Percentiles rank a stretch among this genome's conserved stretches.
phyloP scores from a whole-genome alignment of 2,113 vertebrate genomes.

The Panthera leo region DNA sequence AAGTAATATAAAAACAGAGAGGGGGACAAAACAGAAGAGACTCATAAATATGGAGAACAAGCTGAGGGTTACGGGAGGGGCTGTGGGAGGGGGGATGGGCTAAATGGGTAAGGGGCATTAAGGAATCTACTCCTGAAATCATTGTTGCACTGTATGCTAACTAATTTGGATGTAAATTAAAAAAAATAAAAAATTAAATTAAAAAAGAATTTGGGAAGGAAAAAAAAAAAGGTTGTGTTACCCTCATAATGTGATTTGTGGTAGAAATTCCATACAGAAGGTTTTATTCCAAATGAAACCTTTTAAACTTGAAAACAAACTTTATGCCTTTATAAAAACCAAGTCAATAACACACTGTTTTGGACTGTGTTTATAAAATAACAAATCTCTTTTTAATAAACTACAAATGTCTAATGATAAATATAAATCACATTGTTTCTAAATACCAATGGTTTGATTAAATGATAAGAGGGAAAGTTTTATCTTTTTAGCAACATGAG shows the following conservation, averaged over 20 bases:
- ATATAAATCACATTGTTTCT: not conserved
- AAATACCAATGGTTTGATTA: conserved; percentile 25
- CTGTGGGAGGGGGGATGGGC: too few relatives aligned
- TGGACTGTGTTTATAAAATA: conserved; percentile 32
- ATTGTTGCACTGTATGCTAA: too few relatives aligned
- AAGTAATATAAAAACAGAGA: too few relatives aligned
- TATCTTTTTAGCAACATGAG: conserved; percentile 6
- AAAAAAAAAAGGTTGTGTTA: not conserved
- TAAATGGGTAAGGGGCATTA: too few relatives aligned
- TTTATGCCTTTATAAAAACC: conserved; percentile 22
- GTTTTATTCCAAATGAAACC: conserved; percentile 39
- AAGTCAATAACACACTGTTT: not conserved
- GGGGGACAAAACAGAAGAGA: too few relatives aligned
- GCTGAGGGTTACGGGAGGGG: too few relatives aligned
- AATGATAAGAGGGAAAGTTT: conserved; percentile 5
- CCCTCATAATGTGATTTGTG: not conserved
- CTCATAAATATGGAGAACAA: too few relatives aligned
- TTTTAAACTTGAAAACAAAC: conserved; percentile 31
- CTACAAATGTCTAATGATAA: conserved; percentile 1
- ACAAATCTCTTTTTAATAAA: conserved; percentile 9
- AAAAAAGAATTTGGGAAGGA: too few relatives aligned
- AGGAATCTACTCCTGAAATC: too few relatives aligned
- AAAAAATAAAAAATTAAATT: too few relatives aligned
- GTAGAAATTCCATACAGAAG: not conserved
- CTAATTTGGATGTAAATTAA: too few relatives aligned